These are phyloP conservation scores for Tragelaphus strepsiceros DNA, from an alignment of 2,113 vertebrate genomes.

Conservation along the genomic window DNA sequence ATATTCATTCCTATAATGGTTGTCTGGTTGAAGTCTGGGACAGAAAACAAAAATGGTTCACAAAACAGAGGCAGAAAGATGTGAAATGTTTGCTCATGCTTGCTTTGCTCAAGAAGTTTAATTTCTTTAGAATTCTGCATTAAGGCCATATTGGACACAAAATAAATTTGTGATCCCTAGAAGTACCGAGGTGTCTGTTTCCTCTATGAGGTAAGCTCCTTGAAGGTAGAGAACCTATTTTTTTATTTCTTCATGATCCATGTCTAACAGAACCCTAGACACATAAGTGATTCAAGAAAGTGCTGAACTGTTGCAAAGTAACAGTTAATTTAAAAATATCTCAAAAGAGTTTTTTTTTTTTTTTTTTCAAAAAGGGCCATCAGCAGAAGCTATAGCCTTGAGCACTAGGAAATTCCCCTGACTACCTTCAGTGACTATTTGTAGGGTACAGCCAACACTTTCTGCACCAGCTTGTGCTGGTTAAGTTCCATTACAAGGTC, in stretches of 20 bases:
- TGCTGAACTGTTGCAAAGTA: background rate
- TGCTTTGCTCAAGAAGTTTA: background rate
- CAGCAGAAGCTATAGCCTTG: background rate
- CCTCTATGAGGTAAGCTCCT: background rate
- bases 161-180: background rate
- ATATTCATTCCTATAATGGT: background rate
- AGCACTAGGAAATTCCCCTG: background rate
- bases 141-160: background rate
- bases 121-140: background rate
- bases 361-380: no score
- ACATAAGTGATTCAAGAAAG: background rate
- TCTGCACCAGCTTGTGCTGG: background rate
- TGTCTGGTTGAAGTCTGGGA: background rate
- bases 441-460: no score
- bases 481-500: background rate
- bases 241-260: background rate
- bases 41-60: background rate
- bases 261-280: background rate
- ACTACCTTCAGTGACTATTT: background rate
- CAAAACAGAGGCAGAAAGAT: background rate
- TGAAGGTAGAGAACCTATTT: background rate
- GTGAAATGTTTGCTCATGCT: background rate
- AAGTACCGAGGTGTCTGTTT: background rate
- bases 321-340: conserved; percentile 8
- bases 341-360: background rate